These are phyloP conservation scores for Onychorhynchus coronatus DNA, from an alignment of 2,113 vertebrate genomes.

Conservation along the genomic window DNA sequence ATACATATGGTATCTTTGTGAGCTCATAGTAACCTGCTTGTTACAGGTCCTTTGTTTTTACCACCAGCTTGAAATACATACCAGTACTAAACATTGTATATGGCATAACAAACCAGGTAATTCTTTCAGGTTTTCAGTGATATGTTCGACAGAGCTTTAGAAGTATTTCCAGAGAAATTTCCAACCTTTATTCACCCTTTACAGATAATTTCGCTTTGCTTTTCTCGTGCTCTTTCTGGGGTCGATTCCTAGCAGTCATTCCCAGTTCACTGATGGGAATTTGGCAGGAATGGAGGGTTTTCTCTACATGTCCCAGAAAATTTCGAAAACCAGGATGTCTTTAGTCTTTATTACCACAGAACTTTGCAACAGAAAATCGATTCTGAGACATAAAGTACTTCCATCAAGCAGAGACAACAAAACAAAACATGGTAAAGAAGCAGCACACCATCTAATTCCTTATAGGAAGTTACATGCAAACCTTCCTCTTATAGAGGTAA, in stretches of 20 bases:
- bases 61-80: background rate
- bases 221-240: background rate
- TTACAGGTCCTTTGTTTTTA: constrained; percentile 14
- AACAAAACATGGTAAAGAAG: background rate
- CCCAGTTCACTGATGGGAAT: background rate
- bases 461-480: background rate
- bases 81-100: background rate
- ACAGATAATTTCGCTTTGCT: background rate
- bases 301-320: background rate
- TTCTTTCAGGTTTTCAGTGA: background rate
- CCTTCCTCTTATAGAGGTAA: background rate
- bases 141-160: background rate
- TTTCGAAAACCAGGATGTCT: background rate
- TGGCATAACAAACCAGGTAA: background rate
- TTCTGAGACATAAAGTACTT: background rate
- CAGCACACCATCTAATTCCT: background rate
- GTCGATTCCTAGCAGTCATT: background rate
- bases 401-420: background rate
- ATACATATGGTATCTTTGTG: background rate
- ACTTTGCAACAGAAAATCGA: background rate
- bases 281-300: background rate
- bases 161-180: constrained; percentile 9
- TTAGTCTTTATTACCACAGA: background rate
- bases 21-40: background rate
- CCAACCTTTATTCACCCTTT: background rate